Base-by-base conservation (phyloP, 35 echinoderm and acorn worm genomes). In the Patiria miniata region DNA sequence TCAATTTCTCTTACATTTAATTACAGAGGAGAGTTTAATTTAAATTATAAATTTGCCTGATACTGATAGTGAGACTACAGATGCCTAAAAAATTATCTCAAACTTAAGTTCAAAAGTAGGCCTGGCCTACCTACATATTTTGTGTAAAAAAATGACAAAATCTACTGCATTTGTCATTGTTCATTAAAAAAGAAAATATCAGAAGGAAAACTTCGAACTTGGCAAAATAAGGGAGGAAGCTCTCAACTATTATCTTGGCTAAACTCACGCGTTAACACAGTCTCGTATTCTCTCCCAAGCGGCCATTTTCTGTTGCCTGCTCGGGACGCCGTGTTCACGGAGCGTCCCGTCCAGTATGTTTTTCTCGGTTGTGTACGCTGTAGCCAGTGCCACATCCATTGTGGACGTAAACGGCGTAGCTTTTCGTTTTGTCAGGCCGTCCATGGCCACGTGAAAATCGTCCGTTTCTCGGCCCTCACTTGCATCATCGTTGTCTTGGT, bases 361-460 rank as follows among this genome's bases (percentile, higher is more conserved):
- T 23, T 73, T 73, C 34, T 73, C 65, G 14, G 65, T 73, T 30
- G 65, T 34, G 34, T 32, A 73, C 10, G 65, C 65, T 14, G 65
- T 73, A 10, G 65, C 65, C 14, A 73, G 65, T 28, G 65, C 65
- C 65, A 73, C 65, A 30, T 73, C 65, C 65, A 73, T 73, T 73
- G 65, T 73, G 26, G 65, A 73, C 21, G 65, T 73, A 30, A 73
- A 73, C 23, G 65, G 65, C 7, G 65, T 32, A 5, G 65, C 65
- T 73, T 73, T 73, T 34, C 65, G 65, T 73, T 73, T 73, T 73
- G 65, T 34, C 65, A 73, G 65, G 34, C 26, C 26, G 23, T 73
- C 65, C 14, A 26, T 73, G 19, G 65, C 14, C 42, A 12, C 4
- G 42, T 47, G 42, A 47, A 47, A 47, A 47, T 47, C 42, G 42